Conservation (phyloP, 2,888 invertebrate species). For the Pristionchus entomophagus region DNA sequence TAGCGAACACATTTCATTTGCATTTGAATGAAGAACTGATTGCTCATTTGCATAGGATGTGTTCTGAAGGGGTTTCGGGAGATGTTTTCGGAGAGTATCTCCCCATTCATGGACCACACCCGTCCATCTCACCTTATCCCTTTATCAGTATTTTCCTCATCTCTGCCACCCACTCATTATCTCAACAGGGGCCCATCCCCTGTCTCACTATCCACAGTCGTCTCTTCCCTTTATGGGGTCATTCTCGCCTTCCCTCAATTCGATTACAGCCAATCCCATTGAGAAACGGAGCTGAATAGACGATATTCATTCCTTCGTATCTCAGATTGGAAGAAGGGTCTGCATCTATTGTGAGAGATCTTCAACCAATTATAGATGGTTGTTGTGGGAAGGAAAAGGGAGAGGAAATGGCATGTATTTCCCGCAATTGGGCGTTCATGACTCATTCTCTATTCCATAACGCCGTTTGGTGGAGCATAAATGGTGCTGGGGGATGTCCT, state of each 20-base stretch:
- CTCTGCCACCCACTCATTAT: conserved; percentile 20
- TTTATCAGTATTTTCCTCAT: not conserved
- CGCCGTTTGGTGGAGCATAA: not conserved
- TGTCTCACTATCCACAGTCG: conserved; percentile 16
- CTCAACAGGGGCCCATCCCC: not conserved
- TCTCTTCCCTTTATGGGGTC: conserved; percentile 20
- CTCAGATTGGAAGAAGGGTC: conserved; percentile 20
- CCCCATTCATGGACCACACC: not conserved
- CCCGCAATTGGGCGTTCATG: not conserved
- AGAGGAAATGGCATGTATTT: conserved; percentile 23
- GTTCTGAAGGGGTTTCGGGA: not conserved
- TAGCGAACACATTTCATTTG: not conserved
- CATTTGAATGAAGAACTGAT: not conserved
- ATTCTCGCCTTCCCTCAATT: conserved; percentile 40
- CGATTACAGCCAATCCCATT: conserved; percentile 37
- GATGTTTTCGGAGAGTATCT: not conserved
- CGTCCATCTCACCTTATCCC: not conserved
- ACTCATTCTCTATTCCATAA: conserved; percentile 33
- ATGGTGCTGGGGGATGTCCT: not conserved
- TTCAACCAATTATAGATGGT: conserved; percentile 4
- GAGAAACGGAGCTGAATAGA: conserved; percentile 34
- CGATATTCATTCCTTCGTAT: conserved; percentile 24
- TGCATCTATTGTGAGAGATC: conserved; percentile 24
- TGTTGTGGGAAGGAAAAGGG: not conserved
- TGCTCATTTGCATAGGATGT: not conserved